A percentile compares a stretch with the other conserved stretches of the same genome.
Evolutionary conservation across 2,888 invertebrate genomes (phyloP).

Genomic region (Drosophila rubida): DNA sequence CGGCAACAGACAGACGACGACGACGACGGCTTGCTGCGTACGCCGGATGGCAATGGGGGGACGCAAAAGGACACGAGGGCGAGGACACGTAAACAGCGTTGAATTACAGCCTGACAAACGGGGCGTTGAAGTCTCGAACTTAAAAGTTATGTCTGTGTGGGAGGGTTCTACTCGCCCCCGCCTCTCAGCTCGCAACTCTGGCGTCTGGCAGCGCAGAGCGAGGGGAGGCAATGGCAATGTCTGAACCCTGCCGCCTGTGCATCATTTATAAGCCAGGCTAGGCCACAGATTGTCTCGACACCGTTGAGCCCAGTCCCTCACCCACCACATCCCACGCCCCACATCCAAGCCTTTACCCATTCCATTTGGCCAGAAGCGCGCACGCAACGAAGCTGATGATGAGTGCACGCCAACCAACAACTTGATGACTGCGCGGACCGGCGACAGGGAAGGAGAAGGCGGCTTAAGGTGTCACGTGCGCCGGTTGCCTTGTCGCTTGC

Average conservation of each 20-base stretch:
- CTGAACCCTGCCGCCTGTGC: conserved; percentile 59
- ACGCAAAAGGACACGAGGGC: conserved; percentile 14
- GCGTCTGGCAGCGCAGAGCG: conserved; percentile 5
- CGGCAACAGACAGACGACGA: conserved; percentile 32
- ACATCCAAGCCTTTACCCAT: background rate
- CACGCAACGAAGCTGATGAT: conserved; percentile 73
- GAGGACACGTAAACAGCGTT: conserved; percentile 74
- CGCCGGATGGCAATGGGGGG: conserved; percentile 34
- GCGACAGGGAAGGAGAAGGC: background rate
- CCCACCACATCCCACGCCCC: background rate
- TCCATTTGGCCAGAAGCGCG: conserved; percentile 31
- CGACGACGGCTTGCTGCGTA: conserved; percentile 45
- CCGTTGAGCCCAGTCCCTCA: conserved; percentile 38
- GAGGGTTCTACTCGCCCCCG: background rate
- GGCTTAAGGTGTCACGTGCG: conserved; percentile 71
- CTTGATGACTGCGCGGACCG: conserved; percentile 62
- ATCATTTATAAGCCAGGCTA: conserved; percentile 79
- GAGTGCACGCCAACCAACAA: conserved; percentile 68
- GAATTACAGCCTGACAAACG: conserved; percentile 78
- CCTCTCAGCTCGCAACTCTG: background rate
- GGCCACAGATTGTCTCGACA: conserved; percentile 79
- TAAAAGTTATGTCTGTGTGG: conserved; percentile 71
- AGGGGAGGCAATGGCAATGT: conserved; percentile 18
- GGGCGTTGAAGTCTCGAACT: conserved; percentile 78
- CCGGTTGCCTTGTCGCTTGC: conserved; percentile 9